These are phyloP conservation scores for Chrysemys picta DNA, from an alignment of 2,113 vertebrate genomes.

Conservation along the genomic window DNA sequence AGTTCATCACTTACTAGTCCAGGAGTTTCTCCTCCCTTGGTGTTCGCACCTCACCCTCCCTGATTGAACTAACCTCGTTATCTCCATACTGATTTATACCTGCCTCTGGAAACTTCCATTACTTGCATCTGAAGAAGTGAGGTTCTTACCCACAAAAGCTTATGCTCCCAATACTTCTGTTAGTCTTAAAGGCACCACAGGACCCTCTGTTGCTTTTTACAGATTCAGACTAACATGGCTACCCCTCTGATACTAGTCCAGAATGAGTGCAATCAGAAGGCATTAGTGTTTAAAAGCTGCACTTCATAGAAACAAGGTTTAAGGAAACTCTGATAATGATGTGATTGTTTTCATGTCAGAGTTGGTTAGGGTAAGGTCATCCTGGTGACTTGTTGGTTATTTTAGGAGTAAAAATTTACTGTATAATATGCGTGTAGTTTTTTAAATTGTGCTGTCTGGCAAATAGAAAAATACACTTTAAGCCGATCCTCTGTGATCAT, in stretches of 20 bases:
- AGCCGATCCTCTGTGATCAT: rapidly evolving
- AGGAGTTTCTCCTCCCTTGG: not conserved
- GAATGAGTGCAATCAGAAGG: not conserved
- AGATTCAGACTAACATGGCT: too few relatives aligned
- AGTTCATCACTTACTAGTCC: not conserved
- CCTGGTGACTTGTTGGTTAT: not conserved
- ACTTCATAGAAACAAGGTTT: not conserved
- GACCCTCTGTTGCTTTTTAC: too few relatives aligned
- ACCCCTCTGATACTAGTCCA: not conserved
- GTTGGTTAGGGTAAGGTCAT: not conserved
- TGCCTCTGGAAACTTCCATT: too few relatives aligned
- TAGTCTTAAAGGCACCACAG: too few relatives aligned
- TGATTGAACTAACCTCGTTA: too few relatives aligned
- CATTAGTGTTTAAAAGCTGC: not conserved
- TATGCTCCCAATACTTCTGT: too few relatives aligned
- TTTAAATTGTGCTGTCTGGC: not conserved
- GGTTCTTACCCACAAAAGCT: too few relatives aligned
- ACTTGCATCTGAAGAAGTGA: too few relatives aligned
- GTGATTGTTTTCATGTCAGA: not conserved
- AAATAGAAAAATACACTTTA: not conserved
- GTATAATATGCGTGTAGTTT: not conserved
- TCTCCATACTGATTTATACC: too few relatives aligned
- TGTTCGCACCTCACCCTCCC: too few relatives aligned
- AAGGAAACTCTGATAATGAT: not conserved
- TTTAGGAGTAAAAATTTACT: not conserved